Evolutionary conservation across 2,797 vertebrate species (phyloP).

Genomic region (Chromis chromis): DNA sequence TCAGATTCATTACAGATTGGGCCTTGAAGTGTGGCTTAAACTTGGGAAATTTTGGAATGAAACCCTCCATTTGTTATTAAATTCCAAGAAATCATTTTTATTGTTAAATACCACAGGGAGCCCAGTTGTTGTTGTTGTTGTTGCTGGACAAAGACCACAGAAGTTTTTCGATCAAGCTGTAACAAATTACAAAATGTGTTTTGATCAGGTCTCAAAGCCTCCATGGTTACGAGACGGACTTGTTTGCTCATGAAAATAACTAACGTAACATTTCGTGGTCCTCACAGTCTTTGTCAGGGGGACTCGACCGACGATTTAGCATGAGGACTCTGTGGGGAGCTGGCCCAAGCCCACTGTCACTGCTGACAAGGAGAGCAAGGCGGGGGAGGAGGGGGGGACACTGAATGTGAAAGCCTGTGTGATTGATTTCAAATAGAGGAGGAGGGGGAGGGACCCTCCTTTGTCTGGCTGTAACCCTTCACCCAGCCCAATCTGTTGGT

Average conservation of each 20-base stretch:
- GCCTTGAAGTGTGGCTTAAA: constrained; percentile 8
- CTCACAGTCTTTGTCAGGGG: constrained; percentile 39
- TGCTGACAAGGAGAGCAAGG: constrained; percentile 56
- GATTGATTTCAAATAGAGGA: constrained; percentile 84
- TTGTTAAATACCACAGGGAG: constrained; percentile 28
- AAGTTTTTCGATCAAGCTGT: too few species aligned
- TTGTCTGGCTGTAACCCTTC: constrained; percentile 84
- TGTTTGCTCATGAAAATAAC: constrained; percentile 13
- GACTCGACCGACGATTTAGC: constrained; percentile 47
- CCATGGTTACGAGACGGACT: constrained; percentile 18
- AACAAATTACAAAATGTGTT: too few species aligned
- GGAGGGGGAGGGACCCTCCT: constrained; percentile 68
- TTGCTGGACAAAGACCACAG: constrained; percentile 36
- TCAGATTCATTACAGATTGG: background rate
- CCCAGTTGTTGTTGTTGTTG: constrained; percentile 33
- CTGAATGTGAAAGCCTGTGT: constrained; percentile 81
- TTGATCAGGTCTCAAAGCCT: background rate
- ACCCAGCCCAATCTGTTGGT: constrained; percentile 77
- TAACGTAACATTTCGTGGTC: constrained; percentile 20
- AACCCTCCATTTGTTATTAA: constrained; percentile 29
- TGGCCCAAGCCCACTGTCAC: constrained; percentile 69
- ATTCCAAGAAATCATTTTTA: background rate
- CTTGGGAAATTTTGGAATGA: constrained; percentile 50
- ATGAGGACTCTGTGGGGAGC: constrained; percentile 61
- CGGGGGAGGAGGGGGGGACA: constrained; percentile 52